Evolutionary conservation across 2,113 vertebrate species (phyloP).

Genomic region (Galeopterus variegatus): DNA sequence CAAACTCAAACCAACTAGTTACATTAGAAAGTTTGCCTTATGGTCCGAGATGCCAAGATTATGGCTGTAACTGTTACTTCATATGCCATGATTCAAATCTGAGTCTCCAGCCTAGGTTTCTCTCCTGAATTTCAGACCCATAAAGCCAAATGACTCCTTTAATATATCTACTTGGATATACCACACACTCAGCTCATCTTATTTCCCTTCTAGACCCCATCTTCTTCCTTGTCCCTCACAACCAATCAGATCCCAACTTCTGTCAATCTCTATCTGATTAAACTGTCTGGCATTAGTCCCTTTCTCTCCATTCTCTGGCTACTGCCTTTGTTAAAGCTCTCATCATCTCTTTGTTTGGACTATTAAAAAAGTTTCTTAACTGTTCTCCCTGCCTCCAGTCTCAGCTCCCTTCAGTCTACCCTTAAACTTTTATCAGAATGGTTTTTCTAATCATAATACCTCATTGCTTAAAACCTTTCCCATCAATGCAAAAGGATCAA

Average conservation of each 20-base stretch:
- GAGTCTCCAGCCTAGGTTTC: background rate
- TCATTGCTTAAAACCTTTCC: slow-evolving; percentile 30
- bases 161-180: background rate
- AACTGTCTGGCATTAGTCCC: background rate
- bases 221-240: slow-evolving; percentile 29
- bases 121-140: slow-evolving; percentile 8
- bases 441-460: slow-evolving; percentile 30
- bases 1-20: slow-evolving; percentile 55
- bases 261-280: background rate
- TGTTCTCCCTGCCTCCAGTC: background rate
- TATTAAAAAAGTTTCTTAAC: background rate
- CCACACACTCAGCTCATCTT: background rate
- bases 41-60: background rate
- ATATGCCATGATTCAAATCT: background rate
- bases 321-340: background rate
- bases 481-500: slow-evolving; percentile 4
- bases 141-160: slow-evolving; percentile 18
- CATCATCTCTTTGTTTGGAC: background rate
- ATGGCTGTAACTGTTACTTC: slow-evolving; percentile 5
- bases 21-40: slow-evolving; percentile 2
- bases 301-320: background rate
- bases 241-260: background rate
- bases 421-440: slow-evolving; percentile 13
- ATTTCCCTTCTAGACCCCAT: background rate
- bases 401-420: background rate